Base-by-base conservation (phyloP, 2,888 invertebrate genomes). In the Steromphala cineraria region DNA sequence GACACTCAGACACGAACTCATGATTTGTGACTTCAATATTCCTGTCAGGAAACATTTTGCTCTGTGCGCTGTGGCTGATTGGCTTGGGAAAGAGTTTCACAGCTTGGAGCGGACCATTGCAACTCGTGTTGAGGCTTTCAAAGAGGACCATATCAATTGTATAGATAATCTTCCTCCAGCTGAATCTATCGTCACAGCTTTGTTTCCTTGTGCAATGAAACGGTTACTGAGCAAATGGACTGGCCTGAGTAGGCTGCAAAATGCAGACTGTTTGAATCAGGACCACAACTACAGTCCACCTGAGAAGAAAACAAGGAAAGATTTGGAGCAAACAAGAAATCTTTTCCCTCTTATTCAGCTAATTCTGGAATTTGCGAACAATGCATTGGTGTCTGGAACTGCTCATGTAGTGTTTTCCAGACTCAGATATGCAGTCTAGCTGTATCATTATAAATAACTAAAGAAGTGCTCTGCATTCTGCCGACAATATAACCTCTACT, bases 281-380 rank as follows among this genome's bases (percentile, higher is more conserved):
- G 83, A 84, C 53, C 87, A 87, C 67, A 80, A 83, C 56, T 84
- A 87, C 67, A 82, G 76, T 56, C 79, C 76, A 1, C 55, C 74
- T 21, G 67, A 67, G 15, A 81, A 80, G 52, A 24, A 53, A 10
- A 13, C 62, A 17, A 67, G 71, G 4, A n/a, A 40, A 5, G 55
- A n/a, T 21, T n/a, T 53, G 13, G 40, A 74, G 15, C 55, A 40
- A 31, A 79, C 53, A 21, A 36, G 76, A 0, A 67, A 75, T 40
- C 56, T 81, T 28, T 87, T 78, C 17, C 88, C 86, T 0, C 74
- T 89, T 21, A 86, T 91, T 24, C 90, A 91, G 82, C 80, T 91
- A 0, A 88, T 91, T n/a, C 84, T 91, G 53, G 91, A 91, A 80
- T 90, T 91, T 83, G 84, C 86, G 10, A 90, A 90, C 79, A 89